Percentiles rank a stretch among this genome's conserved stretches.
phyloP scores from a whole-genome alignment of 1,140 invertebrate species.

The Drosophila athabasca region DNA sequence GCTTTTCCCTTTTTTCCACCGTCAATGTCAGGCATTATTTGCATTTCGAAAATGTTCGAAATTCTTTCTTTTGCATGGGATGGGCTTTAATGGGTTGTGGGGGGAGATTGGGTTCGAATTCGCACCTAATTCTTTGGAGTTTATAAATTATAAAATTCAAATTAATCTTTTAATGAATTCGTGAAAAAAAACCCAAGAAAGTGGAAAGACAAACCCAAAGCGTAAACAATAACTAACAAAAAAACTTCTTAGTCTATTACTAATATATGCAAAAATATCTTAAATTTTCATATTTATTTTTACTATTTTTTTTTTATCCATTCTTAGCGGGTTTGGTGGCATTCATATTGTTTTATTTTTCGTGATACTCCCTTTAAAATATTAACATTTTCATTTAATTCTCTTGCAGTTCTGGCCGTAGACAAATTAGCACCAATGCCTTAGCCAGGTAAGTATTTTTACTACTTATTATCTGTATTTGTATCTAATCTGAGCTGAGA shows the following conservation, averaged over 20 bases:
- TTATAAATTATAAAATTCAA: too few species aligned
- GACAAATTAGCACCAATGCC: conserved; percentile 91
- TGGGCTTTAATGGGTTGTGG: conserved; percentile 33
- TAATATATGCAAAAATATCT: not conserved
- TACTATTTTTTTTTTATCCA: not conserved
- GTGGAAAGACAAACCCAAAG: too few species aligned
- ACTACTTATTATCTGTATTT: not conserved
- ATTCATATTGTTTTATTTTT: not conserved
- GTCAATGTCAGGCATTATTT: conserved; percentile 66
- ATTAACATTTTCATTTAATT: conserved; percentile 70
- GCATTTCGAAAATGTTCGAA: conserved; percentile 49
- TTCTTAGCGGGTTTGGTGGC: conserved; percentile 14
- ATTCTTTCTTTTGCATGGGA: conserved; percentile 26
- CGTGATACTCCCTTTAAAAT: not conserved
- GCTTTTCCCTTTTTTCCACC: conserved; percentile 18
- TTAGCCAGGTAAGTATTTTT: conserved; percentile 90
- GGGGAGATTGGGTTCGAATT: conserved; percentile 10
- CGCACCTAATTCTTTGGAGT: too few species aligned
- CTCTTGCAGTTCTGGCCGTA: conserved; percentile 89
- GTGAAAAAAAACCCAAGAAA: too few species aligned
- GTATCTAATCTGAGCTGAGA: too few species aligned
- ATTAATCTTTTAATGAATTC: too few species aligned
- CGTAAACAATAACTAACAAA: too few species aligned
- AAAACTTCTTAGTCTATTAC: too few species aligned
- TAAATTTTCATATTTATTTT: not conserved